Conservation (phyloP, 2,113 vertebrate genomes). For the Clarias gariepinus region DNA sequence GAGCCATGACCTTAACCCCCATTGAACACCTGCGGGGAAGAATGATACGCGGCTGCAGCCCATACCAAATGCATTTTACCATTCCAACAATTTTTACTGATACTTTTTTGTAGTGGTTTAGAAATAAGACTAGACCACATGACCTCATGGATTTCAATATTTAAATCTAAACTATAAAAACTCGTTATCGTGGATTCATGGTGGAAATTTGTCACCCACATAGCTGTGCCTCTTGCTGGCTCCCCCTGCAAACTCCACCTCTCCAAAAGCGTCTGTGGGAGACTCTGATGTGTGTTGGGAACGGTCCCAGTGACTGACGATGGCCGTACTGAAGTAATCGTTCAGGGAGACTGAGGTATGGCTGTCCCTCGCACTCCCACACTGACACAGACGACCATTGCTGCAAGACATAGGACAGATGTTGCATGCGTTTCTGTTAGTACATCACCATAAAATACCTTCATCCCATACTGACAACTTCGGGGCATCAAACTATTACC, state of each 20-base stretch:
- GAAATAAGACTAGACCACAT: not conserved
- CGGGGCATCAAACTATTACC: not conserved
- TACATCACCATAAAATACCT: not conserved
- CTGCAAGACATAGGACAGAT: slow-evolving; percentile 52
- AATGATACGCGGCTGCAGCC: not conserved
- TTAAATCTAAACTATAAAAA: not conserved
- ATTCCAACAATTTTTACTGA: not conserved
- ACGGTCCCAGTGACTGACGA: slow-evolving; percentile 83
- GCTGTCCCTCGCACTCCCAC: slow-evolving; percentile 67
- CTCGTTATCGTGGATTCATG: not conserved
- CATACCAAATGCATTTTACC: not conserved
- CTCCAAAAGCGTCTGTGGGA: slow-evolving; percentile 85
- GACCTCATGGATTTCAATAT: too few species aligned
- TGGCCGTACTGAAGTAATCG: slow-evolving; percentile 83
- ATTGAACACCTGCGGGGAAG: not conserved
- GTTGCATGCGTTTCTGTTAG: not conserved
- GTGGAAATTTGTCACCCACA: slow-evolving; percentile 64
- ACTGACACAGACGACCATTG: slow-evolving; percentile 77
- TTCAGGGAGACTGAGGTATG: slow-evolving; percentile 77
- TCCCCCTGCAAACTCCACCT: slow-evolving; percentile 80
- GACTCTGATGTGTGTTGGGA: slow-evolving; percentile 80
- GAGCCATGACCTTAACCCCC: not conserved
- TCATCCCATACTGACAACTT: not conserved
- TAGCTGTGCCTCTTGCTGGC: slow-evolving; percentile 77
- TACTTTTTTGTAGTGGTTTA: not conserved